These are phyloP conservation scores for Actenoides hombroni DNA, from an alignment of 2,113 vertebrate genomes.

Conservation along the genomic window DNA sequence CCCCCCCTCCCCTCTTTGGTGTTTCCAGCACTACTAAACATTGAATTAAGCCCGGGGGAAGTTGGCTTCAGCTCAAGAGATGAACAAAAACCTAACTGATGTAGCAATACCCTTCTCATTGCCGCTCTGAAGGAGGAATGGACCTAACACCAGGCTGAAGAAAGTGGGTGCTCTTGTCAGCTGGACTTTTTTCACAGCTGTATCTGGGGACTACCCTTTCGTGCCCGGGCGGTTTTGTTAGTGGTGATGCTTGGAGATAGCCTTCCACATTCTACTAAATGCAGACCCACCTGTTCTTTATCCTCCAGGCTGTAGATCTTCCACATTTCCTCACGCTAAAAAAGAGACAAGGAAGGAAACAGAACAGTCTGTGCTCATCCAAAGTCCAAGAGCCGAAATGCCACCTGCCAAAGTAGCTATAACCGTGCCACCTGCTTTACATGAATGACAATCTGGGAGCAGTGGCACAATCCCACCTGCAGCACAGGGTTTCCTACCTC, in stretches of 20 bases:
- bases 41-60: constrained; percentile 62
- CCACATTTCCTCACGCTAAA: neutral
- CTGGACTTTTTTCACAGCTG: neutral
- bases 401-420: constrained; percentile 54
- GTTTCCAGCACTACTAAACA: constrained; percentile 41
- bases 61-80: constrained; percentile 62
- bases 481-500: neutral
- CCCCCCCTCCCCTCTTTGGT: neutral
- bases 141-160: neutral
- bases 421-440: constrained; percentile 2
- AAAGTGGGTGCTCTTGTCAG: neutral
- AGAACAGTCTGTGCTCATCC: constrained; percentile 13
- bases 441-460: neutral
- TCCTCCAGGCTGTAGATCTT: neutral
- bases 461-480: neutral
- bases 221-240: rapidly evolving
- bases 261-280: neutral
- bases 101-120: neutral
- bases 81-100: constrained; percentile 10
- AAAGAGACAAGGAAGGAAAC: constrained; percentile 30
- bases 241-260: neutral
- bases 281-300: neutral
- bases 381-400: constrained; percentile 52
- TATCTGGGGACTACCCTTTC: neutral
- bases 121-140: neutral